Conservation (phyloP, 2,113 vertebrate species). For the Ceratotherium simum region DNA sequence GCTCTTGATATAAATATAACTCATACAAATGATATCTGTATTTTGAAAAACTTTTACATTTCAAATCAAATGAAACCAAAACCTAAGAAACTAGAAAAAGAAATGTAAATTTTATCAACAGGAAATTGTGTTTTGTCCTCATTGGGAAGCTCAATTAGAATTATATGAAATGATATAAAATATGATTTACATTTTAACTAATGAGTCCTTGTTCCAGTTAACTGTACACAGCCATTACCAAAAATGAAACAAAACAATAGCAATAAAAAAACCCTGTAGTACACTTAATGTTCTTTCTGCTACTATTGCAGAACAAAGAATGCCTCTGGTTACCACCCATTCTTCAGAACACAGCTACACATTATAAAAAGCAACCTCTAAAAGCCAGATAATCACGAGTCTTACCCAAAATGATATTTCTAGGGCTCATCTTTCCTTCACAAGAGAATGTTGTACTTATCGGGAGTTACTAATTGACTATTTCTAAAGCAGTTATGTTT, state of each 20-base stretch:
- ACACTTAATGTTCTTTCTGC: not conserved
- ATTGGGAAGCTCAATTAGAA: constrained; percentile 17
- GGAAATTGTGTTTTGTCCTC: constrained; percentile 23
- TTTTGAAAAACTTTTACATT: constrained; percentile 6
- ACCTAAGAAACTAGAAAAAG: not conserved
- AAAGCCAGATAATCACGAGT: not conserved
- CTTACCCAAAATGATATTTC: constrained; percentile 1
- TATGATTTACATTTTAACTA: constrained; percentile 45
- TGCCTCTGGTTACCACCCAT: not conserved
- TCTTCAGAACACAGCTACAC: not conserved
- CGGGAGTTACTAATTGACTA: not conserved
- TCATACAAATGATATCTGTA: not conserved
- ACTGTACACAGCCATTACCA: not conserved
- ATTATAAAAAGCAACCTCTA: not conserved
- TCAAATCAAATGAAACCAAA: constrained; percentile 28
- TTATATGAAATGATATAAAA: not conserved
- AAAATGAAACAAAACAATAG: constrained; percentile 43
- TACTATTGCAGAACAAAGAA: not conserved
- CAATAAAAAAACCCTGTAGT: not conserved
- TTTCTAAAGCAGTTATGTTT: constrained; percentile 15
- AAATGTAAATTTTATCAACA: not conserved
- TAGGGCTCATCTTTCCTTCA: not conserved
- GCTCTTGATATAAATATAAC: not conserved
- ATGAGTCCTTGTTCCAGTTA: not conserved
- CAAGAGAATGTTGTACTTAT: not conserved